A percentile compares a stretch with the other conserved stretches of the same genome.
phyloP scores from a whole-genome alignment of 2,797 vertebrate genomes.

The Cirrhinus mrigala region DNA sequence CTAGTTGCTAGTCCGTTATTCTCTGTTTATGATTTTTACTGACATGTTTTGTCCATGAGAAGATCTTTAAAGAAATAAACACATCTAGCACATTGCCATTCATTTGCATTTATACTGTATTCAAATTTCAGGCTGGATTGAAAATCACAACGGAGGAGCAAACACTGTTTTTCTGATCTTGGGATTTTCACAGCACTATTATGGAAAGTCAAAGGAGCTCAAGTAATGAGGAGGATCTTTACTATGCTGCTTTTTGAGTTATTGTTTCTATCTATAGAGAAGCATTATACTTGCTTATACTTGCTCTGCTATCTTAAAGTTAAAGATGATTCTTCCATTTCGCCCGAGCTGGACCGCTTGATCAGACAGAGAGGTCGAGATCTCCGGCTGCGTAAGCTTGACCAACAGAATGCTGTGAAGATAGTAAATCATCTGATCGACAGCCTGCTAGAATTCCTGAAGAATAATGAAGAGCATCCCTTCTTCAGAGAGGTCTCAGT shows the following conservation, averaged over 20 bases:
- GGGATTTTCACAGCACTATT: background rate
- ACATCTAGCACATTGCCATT: background rate
- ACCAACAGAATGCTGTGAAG: constrained; percentile 63
- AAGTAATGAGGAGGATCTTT: constrained; percentile 14
- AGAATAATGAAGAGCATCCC: constrained; percentile 64
- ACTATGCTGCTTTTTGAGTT: background rate
- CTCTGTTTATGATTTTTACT: background rate
- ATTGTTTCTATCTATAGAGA: background rate
- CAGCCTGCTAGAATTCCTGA: constrained; percentile 72
- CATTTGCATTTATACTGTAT: background rate
- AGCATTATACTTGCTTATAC: background rate
- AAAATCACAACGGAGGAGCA: background rate
- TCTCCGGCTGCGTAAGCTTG: constrained; percentile 59
- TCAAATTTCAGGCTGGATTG: background rate
- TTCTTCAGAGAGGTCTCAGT: constrained; percentile 67
- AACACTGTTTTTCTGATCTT: background rate
- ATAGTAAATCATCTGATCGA: constrained; percentile 71
- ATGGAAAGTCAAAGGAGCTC: constrained; percentile 9
- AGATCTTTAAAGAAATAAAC: background rate
- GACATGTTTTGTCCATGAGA: background rate
- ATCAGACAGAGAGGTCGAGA: constrained; percentile 59
- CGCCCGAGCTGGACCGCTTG: constrained; percentile 53
- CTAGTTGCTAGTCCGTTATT: background rate
- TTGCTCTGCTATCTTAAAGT: background rate
- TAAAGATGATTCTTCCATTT: background rate